Percentiles rank a stretch among this genome's conserved stretches.
Conservation (phyloP, 1,140 invertebrate species). For the Drosophila malerkotliana region DNA sequence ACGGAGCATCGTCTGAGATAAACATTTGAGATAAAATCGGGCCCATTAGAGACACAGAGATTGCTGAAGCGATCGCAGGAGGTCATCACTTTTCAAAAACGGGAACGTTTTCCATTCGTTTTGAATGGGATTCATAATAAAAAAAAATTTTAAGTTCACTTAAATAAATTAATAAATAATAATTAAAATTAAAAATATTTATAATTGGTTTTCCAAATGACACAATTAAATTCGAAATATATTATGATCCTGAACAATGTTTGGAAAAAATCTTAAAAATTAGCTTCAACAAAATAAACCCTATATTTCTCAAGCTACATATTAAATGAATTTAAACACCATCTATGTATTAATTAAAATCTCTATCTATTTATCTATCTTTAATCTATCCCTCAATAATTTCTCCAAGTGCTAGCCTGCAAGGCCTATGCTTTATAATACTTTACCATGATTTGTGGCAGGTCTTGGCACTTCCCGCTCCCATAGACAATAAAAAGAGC, state of each 20-base stretch:
- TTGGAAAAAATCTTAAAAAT: too few species aligned
- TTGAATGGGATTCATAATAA: not conserved
- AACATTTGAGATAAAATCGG: conserved; percentile 61
- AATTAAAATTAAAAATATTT: too few species aligned
- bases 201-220: too few species aligned
- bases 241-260: too few species aligned
- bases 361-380: too few species aligned
- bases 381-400: not conserved
- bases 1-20: conserved; percentile 54
- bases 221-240: too few species aligned
- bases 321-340: too few species aligned
- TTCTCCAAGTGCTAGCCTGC: not conserved
- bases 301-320: too few species aligned
- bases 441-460: conserved; percentile 45
- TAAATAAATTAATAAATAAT: too few species aligned
- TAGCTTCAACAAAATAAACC: not conserved
- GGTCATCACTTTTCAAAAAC: conserved; percentile 1
- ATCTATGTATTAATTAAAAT: too few species aligned
- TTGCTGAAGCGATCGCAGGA: conserved; percentile 19
- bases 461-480: conserved; percentile 1
- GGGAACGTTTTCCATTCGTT: not conserved
- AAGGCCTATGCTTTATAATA: conserved; percentile 11
- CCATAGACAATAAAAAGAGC: conserved; percentile 25
- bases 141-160: too few species aligned
- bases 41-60: conserved; percentile 60